phyloP scores from a whole-genome alignment of 2,797 vertebrate species.

The Rousettus madagascariensis region DNA sequence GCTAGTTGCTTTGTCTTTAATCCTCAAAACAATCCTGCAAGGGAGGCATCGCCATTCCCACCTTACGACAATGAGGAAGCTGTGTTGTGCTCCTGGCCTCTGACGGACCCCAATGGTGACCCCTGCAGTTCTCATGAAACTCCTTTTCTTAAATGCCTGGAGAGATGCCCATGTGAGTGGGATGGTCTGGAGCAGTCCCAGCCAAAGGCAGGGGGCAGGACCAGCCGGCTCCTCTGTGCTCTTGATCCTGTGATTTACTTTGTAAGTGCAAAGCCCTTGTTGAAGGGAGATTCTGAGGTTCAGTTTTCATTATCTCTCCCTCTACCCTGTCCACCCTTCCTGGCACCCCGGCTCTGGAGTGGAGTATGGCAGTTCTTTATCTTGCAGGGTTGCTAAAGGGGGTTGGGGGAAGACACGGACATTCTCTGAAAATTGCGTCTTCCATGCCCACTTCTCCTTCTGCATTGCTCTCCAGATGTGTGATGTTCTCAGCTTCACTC shows the following conservation, averaged over 20 bases:
- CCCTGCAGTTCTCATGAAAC: fast-evolving
- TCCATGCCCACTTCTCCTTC: background rate
- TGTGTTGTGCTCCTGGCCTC: fast-evolving
- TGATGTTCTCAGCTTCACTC: background rate
- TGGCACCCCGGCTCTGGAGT: background rate
- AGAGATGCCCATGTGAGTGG: background rate
- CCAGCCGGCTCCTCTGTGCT: background rate
- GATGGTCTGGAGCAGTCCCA: background rate
- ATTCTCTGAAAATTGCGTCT: background rate
- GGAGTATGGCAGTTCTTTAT: background rate
- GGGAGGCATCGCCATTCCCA: background rate
- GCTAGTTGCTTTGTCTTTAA: background rate
- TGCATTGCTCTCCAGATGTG: background rate
- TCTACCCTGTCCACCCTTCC: background rate
- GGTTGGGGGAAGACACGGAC: fast-evolving
- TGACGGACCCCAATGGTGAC: background rate
- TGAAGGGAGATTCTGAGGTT: background rate
- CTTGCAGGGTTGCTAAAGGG: background rate
- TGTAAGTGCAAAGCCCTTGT: background rate
- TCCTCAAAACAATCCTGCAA: background rate
- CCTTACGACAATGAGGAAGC: background rate
- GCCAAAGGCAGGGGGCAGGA: background rate
- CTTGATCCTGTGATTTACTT: background rate
- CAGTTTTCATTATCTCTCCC: background rate
- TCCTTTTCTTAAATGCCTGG: background rate